A percentile compares a stretch with the other conserved stretches of the same genome.
Conservation (phyloP, 30 jellyfish, hydroid and myxozoan genomes). For the Clytia hemisphaerica region DNA sequence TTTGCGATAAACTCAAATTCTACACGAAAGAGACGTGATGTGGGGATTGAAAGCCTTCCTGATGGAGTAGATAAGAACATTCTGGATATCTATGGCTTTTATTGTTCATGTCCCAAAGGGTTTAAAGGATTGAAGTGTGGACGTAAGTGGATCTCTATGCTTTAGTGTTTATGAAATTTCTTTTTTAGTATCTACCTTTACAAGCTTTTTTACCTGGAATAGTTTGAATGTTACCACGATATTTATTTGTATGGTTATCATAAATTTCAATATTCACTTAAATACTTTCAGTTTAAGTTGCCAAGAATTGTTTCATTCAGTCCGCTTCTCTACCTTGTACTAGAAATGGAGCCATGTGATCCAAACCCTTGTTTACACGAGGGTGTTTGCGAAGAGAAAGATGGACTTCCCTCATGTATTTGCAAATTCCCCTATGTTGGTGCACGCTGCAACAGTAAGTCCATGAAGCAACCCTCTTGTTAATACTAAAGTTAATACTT, state of each 20-base stretch:
- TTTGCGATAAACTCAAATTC: too few relatives aligned
- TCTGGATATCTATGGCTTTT: conserved; percentile 69
- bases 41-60: conserved; percentile 21
- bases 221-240: too few relatives aligned
- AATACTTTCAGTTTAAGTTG: not conserved
- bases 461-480: not conserved
- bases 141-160: conserved; percentile 28
- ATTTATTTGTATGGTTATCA: not conserved
- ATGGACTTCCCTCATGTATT: conserved; percentile 76
- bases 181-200: not conserved
- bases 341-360: conserved; percentile 69
- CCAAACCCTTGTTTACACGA: conserved; percentile 84
- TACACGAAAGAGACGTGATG: not conserved
- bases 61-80: conserved; percentile 47
- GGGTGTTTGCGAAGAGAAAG: conserved; percentile 61
- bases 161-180: not conserved
- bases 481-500: too few relatives aligned
- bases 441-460: conserved; percentile 71
- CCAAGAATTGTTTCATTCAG: not conserved
- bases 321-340: not conserved
- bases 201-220: not conserved
- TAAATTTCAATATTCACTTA: too few relatives aligned
- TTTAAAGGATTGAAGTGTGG: conserved; percentile 81
- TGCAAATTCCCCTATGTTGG: conserved; percentile 75
- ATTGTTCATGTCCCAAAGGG: conserved; percentile 68